phyloP scores from a whole-genome alignment of 1,140 invertebrate genomes.

The Dermatophagoides farinae region DNA sequence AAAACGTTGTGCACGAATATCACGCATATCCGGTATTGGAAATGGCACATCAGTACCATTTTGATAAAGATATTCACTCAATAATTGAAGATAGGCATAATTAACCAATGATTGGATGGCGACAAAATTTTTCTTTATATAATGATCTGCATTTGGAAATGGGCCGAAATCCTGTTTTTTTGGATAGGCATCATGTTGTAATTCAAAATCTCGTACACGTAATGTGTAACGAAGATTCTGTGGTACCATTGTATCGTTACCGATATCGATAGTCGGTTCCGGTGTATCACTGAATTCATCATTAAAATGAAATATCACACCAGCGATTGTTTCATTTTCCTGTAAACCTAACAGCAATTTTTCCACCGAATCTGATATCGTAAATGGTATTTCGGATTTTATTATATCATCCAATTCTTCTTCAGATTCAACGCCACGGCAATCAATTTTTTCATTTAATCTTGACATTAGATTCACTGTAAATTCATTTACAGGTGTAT shows the following conservation, averaged over 20 bases:
- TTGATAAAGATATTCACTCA: conserved; percentile 3
- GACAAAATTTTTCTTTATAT: conserved; percentile 11
- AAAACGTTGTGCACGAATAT: conserved; percentile 9
- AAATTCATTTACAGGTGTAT: conserved; percentile 11
- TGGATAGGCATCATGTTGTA: conserved; percentile 3
- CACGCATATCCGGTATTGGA: conserved; percentile 5
- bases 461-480: conserved; percentile 8
- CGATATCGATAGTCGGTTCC: background rate
- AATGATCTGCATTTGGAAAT: conserved; percentile 13
- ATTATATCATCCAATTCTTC: conserved; percentile 7
- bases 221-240: conserved; percentile 7
- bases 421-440: background rate
- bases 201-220: conserved; percentile 9
- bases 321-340: conserved; percentile 10
- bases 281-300: background rate
- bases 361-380: conserved; percentile 10
- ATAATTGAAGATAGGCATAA: conserved; percentile 9
- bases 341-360: conserved; percentile 8
- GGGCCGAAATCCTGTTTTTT: conserved; percentile 13
- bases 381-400: conserved; percentile 9
- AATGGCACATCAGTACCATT: background rate
- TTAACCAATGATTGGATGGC: conserved; percentile 10
- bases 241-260: conserved; percentile 6
- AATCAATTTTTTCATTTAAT: conserved; percentile 1
- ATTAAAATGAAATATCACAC: conserved; percentile 7